These are phyloP conservation scores for Tympanuchus pallidicinctus DNA, from an alignment of 2,113 vertebrate genomes.

Conservation along the genomic window DNA sequence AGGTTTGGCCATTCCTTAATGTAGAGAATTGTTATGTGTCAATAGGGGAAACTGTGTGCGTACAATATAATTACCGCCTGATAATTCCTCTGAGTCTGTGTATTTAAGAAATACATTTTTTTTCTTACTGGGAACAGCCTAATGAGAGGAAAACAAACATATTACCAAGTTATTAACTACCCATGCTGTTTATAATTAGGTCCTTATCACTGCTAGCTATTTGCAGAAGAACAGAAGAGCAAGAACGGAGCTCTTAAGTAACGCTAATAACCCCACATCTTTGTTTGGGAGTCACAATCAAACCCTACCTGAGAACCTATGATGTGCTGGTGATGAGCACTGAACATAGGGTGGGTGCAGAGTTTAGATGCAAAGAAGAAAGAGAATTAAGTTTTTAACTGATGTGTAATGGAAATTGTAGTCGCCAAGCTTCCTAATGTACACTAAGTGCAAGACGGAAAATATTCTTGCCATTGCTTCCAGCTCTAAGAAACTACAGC, in stretches of 20 bases:
- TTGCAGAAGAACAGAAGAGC: conserved; percentile 68
- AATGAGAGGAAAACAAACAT: conserved; percentile 78
- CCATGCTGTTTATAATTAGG: conserved; percentile 76
- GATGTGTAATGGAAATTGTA: conserved; percentile 48
- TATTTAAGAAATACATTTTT: conserved; percentile 63
- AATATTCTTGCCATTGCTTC: conserved; percentile 17
- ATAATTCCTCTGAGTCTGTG: conserved; percentile 71
- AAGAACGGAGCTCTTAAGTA: conserved; percentile 63
- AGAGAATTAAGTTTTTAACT: conserved; percentile 48
- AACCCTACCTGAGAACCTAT: conserved; percentile 36
- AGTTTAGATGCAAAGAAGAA: conserved; percentile 29
- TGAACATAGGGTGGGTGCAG: neutral
- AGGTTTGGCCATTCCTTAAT: conserved; percentile 68
- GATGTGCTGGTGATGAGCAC: neutral
- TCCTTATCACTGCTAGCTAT: conserved; percentile 75
- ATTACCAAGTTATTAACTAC: conserved; percentile 76
- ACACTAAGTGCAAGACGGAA: conserved; percentile 4
- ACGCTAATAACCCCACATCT: conserved; percentile 66
- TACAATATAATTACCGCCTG: conserved; percentile 51
- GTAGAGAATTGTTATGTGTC: conserved; percentile 60
- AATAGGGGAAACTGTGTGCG: conserved; percentile 52
- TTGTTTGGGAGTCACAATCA: conserved; percentile 40
- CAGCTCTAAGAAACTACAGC: neutral
- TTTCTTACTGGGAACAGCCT: conserved; percentile 59
- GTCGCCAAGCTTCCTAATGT: conserved; percentile 4